Percentiles rank a stretch among this genome's conserved stretches.
These are phyloP conservation scores for Apodemia zela DNA, from an alignment of 2,888 invertebrate species.

Conservation along the genomic window DNA sequence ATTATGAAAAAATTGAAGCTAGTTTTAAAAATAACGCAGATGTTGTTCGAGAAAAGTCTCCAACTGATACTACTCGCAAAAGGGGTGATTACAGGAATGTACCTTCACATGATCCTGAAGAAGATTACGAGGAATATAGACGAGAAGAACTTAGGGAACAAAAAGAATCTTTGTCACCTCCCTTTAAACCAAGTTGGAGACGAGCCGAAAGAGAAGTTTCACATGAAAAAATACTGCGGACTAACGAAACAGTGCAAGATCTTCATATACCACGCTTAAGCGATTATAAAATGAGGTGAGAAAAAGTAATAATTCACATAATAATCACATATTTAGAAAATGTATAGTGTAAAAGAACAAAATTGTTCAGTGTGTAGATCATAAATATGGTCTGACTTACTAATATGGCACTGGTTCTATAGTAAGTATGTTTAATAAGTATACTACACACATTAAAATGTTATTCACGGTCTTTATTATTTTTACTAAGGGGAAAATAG, in stretches of 20 bases:
- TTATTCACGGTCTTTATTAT: too few species aligned
- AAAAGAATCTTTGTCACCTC: constrained; percentile 52
- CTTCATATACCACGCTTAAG: constrained; percentile 84
- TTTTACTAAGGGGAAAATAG: too few species aligned
- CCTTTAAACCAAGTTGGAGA: constrained; percentile 52
- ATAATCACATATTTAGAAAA: neutral
- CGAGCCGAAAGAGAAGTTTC: constrained; percentile 52
- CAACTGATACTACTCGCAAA: constrained; percentile 67
- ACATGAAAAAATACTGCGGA: constrained; percentile 37
- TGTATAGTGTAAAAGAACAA: neutral
- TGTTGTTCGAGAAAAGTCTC: constrained; percentile 46
- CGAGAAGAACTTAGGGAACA: constrained; percentile 48
- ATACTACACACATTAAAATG: too few species aligned
- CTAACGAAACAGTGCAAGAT: constrained; percentile 68
- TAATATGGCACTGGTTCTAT: too few species aligned
- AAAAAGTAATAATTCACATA: neutral
- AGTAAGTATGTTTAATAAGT: too few species aligned
- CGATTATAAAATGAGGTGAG: constrained; percentile 81
- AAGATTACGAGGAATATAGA: constrained; percentile 74
- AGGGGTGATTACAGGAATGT: constrained; percentile 87
- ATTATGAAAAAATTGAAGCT: constrained; percentile 90
- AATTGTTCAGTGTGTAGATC: neutral
- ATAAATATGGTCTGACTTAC: too few species aligned
- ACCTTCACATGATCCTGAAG: constrained; percentile 85
- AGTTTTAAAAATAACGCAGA: constrained; percentile 73